Evolutionary conservation across 2,888 invertebrate genomes (phyloP), one percentile per base, ranked within the genome.

Genomic region (Philereme vetulata): DNA sequence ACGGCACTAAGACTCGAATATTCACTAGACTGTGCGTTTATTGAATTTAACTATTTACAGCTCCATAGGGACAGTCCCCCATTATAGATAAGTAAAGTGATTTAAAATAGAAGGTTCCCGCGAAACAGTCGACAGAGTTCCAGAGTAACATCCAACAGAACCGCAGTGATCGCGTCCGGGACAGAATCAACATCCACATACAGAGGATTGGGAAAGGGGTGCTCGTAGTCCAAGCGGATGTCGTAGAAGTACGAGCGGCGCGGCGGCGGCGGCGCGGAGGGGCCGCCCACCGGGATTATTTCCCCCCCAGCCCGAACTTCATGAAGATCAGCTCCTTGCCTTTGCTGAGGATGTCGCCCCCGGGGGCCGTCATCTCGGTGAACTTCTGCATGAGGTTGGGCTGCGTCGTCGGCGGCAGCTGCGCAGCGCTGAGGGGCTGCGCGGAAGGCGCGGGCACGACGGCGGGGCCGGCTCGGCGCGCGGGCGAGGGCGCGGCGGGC

Each of bases 321-420:
- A 97, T 97, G 90, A 98, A 97, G 86, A 97, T 97, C 72, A 97
- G 95, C 93, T 97, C 97, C 92, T 98, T 97, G 80, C 97, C 97
- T 90, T 97, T 97, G 81, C 97, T 97, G 76, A 97, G 93, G 74
- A 97, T 97, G 84, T 97, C 97, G 76, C 97, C 97, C 67, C 97
- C 97, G 73, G 97, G 96, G 65, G 96, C 96, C 59, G 97, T 96
- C 93, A 97, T 97, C 85, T 97, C 97, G 76, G 96, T 95, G 84
- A 97, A 95, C 89, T 97, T 97, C 86, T 97, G 96, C 95, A 97
- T 97, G 72, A 97, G 94, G 88, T 97, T 97, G 62, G 96, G 96
- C 68, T 92, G 82, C 81, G 85, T 74, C 62, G 88, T 81, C 59
- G 93, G 82, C 67, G 90, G 93, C 64, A 84, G 88, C 71, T 93